Conservation (phyloP, 2,888 invertebrate genomes). For the Eilema sororculum region DNA sequence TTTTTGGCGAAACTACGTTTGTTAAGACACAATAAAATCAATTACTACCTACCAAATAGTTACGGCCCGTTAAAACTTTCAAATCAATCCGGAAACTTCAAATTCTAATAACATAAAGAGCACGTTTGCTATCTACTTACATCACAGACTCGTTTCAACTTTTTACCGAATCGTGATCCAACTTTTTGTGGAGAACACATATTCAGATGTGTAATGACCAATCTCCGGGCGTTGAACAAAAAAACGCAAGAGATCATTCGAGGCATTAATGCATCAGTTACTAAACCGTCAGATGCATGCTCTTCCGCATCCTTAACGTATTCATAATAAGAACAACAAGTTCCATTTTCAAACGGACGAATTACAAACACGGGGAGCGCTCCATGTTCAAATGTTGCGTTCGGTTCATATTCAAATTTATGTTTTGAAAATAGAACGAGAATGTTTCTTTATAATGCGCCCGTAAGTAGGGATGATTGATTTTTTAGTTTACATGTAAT, state of each 20-base stretch:
- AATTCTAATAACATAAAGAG: conserved; percentile 82
- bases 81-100: conserved; percentile 82
- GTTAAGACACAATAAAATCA: conserved; percentile 54
- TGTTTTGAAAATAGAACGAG: conserved; percentile 73
- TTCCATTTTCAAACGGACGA: conserved; percentile 79
- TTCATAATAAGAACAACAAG: conserved; percentile 84
- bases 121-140: conserved; percentile 83
- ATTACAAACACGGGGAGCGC: conserved; percentile 79
- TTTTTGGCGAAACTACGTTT: conserved; percentile 47
- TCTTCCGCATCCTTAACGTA: conserved; percentile 84
- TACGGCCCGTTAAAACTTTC: conserved; percentile 66
- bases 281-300: conserved; percentile 85
- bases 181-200: conserved; percentile 82
- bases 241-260: conserved; percentile 76
- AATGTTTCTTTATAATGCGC: conserved; percentile 60
- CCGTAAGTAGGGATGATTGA: conserved; percentile 53
- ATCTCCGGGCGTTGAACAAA: conserved; percentile 82
- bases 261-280: conserved; percentile 86
- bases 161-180: conserved; percentile 83
- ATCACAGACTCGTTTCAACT: conserved; percentile 76
- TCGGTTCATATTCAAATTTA: conserved; percentile 81
- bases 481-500: conserved; percentile 49
- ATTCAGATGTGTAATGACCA: conserved; percentile 86
- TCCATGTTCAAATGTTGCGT: conserved; percentile 69
- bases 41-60: conserved; percentile 56